A percentile compares a stretch with the other conserved stretches of the same genome.
These are phyloP conservation scores for Pocillopora verrucosa DNA, from an alignment of 64 coral and sea anemone species.

Conservation along the genomic window DNA sequence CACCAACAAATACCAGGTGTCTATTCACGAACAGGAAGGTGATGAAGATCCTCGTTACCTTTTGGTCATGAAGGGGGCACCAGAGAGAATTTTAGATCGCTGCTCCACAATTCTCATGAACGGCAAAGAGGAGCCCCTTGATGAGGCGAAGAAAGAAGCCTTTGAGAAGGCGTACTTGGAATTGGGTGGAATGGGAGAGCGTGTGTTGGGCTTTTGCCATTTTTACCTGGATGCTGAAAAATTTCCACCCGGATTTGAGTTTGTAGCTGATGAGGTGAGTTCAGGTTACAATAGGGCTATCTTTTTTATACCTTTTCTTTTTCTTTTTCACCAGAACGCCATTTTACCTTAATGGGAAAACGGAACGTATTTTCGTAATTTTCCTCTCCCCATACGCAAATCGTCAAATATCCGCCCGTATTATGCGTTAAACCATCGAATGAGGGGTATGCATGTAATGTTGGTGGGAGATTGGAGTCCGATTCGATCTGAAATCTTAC, in stretches of 20 bases:
- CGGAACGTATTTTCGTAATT: no score
- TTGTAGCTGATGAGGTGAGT: slow-evolving; percentile 92
- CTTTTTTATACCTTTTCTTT: not conserved
- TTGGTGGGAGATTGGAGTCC: no score
- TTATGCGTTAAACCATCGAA: no score
- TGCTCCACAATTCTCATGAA: slow-evolving; percentile 85
- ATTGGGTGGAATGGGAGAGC: slow-evolving; percentile 94
- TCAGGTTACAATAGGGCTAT: no score
- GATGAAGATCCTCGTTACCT: slow-evolving; percentile 73
- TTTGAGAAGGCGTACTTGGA: slow-evolving; percentile 91
- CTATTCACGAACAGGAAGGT: slow-evolving; percentile 76
- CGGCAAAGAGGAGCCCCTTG: slow-evolving; percentile 63
- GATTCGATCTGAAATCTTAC: no score
- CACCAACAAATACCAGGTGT: slow-evolving; percentile 98
- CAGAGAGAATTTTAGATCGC: slow-evolving; percentile 94
- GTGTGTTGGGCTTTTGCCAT: slow-evolving; percentile 98
- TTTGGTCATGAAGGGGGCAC: slow-evolving; percentile 96
- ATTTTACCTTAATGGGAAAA: not conserved
- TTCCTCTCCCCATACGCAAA: no score
- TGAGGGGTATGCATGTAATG: no score
- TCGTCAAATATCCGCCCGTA: no score
- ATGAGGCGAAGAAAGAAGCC: slow-evolving; percentile 74
- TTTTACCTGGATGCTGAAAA: slow-evolving; percentile 72
- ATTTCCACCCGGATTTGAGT: slow-evolving; percentile 86
- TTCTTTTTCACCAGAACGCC: not conserved